phyloP scores from a whole-genome alignment of 2,888 invertebrate species.

The Aspidiotus destructor region DNA sequence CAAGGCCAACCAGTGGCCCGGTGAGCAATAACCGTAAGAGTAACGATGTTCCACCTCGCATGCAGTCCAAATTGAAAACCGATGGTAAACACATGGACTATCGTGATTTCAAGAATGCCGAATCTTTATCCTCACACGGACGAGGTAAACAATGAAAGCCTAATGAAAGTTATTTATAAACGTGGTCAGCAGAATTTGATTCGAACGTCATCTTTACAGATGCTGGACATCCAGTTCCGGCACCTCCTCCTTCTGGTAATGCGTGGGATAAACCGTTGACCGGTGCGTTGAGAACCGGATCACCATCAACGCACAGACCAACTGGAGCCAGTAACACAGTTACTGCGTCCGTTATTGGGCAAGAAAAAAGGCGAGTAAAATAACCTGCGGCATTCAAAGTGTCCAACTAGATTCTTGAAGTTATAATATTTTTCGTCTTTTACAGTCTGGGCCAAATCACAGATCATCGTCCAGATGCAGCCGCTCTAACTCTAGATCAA shows the following conservation, averaged over 20 bases:
- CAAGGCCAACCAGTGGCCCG: not conserved
- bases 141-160: slow-evolving; percentile 6
- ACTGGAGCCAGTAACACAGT: not conserved
- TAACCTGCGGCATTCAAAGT: not conserved
- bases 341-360: not conserved
- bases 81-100: slow-evolving; percentile 8
- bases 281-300: slow-evolving; percentile 54
- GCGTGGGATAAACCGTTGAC: slow-evolving; percentile 81
- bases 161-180: not conserved
- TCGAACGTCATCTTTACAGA: slow-evolving; percentile 1
- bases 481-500: not conserved
- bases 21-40: slow-evolving; percentile 6
- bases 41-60: slow-evolving; percentile 8
- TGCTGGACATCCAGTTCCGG: slow-evolving; percentile 40
- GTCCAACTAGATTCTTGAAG: not conserved
- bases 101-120: not conserved
- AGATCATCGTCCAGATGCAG: slow-evolving; percentile 11
- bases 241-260: slow-evolving; percentile 63
- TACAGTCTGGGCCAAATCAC: not conserved
- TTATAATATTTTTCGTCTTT: not conserved
- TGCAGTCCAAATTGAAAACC: slow-evolving; percentile 6
- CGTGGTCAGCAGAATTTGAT: not conserved
- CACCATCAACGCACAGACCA: slow-evolving; percentile 39
- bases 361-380: not conserved
- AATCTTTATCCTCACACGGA: slow-evolving; percentile 12